A percentile compares a stretch with the other conserved stretches of the same genome.
These are phyloP conservation scores for Nannospalax galili DNA, from an alignment of 2,113 vertebrate genomes.

Conservation along the genomic window DNA sequence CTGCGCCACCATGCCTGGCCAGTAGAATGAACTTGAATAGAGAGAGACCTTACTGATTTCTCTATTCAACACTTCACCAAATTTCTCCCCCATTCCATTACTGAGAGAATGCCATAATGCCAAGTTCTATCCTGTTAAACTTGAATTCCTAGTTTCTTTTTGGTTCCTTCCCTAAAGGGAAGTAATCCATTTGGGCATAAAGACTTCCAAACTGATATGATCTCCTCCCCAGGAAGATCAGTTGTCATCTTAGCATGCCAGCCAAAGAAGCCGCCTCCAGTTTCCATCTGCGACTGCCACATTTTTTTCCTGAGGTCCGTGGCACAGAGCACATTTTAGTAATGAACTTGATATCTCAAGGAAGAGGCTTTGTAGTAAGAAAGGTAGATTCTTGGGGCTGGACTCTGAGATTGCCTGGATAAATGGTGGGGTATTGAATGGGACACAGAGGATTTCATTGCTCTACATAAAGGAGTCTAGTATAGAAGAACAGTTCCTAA, in stretches of 20 bases:
- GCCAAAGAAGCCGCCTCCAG: neutral
- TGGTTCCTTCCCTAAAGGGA: conserved; percentile 2
- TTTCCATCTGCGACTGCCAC: neutral
- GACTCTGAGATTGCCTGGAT: neutral
- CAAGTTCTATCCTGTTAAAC: neutral
- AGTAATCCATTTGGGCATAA: neutral
- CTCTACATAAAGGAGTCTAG: neutral
- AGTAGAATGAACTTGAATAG: neutral
- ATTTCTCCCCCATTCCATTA: neutral
- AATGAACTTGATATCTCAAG: neutral
- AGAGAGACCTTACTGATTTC: conserved; percentile 7
- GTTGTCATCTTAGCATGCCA: neutral
- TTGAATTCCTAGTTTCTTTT: conserved; percentile 12
- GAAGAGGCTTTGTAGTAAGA: neutral
- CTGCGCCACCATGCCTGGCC: too few relatives aligned
- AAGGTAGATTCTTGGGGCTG: neutral
- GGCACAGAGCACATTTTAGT: neutral
- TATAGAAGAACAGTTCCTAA: neutral
- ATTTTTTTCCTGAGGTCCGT: neutral
- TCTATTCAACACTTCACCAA: neutral
- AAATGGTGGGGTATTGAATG: neutral
- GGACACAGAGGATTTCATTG: neutral
- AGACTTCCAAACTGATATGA: neutral
- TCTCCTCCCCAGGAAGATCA: neutral
- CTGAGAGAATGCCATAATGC: neutral